Evolutionary conservation across 1,140 invertebrate species (phyloP), one percentile per base, ranked within the genome.

Genomic region (Orchestia grillus): DNA sequence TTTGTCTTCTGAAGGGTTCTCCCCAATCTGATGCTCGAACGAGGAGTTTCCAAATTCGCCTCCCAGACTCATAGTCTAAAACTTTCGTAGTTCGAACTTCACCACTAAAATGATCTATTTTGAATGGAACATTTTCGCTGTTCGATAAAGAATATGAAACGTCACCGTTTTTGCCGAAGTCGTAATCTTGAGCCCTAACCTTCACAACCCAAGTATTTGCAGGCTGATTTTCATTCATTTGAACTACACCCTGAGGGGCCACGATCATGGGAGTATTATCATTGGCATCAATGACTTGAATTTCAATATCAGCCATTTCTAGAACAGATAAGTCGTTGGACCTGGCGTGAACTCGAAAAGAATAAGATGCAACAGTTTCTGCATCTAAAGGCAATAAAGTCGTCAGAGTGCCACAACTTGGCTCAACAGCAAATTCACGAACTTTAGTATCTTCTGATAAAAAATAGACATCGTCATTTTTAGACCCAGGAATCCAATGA

Each of bases 11-110:
- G 97, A 98, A 99, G 0, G 99, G 99, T 96, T 98, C 97, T 0
- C 99, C 99, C 99, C 99, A 99, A 97, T 99, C 99, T 36, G 99
- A 99, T 0, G 99, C 99, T 41, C 99, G 97, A 43, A 99, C 98
- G 87, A 98, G 98, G 19, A 99, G 97, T 6, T 98, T 97, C 97
- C 99, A 99, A 97, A 98, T 98, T n/a, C 98, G 97, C 96, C 98
- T 98, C 98, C 99, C 99, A 43, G 98, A 98, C 97, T 99, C 99
- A 97, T 98, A 99, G 97, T 99, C 99, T 47, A 99, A 97, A 6
- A 98, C 97, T 96, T 98, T 98, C 0, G 98, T 99, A 0, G 99
- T 99, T 97, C 98, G 98, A 0, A 99, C 98, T 40, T 98, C 98
- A 0, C 99, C 99, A 8, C 98, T 98, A 97, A 99, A 99, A 97